Base-by-base conservation (phyloP, 2,113 vertebrate genomes). In the Baryphthengus martii region DNA sequence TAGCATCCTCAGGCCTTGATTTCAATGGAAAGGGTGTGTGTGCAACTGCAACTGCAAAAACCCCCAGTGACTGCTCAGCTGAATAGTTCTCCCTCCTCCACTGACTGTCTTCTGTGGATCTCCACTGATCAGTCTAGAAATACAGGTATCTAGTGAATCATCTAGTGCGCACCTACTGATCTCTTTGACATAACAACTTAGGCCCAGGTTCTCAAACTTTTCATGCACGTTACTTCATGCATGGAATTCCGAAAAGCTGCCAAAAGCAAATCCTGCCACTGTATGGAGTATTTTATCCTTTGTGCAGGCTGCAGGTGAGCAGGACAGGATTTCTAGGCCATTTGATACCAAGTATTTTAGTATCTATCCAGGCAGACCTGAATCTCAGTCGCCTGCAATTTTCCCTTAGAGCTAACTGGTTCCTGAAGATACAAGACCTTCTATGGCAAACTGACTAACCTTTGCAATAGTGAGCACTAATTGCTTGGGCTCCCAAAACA, bases 61-160 rank as follows among this genome's bases (percentile, higher is more conserved):
- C 8, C 13, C 13, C 14, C 35, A 17, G 12, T 6, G 17, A 6
- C 0, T 49, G 42, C 13, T 26, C 10, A n/a, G 4, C 24, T n/a
- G 44, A 45, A 21, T 20, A 44, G 5, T 11, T 65, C 25, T 81
- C 10, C 24, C 11, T 81, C 6, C 25, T 72, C 40, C 13, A 10
- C 14, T n/a, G 20, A n/a, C 21, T 31, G 1, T 6, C 6, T 8
- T 13, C 13, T 7, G 8, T 7, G n/a, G 28, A 37, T 42, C 50
- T 71, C 25, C 19, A 11, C 11, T 17, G 16, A 7, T 15, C 63
- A 65, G 9, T 21, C 13, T 13, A 24, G 58, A 52, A 68, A 52
- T 56, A 44, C 1, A 59, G 28, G 37, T 9, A 53, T 19, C 19
- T 9, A 6, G 15, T 7, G 63, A 50, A 65, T 40, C 21, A 10